Evolutionary conservation across 2,113 vertebrate species (phyloP), one percentile per base, ranked within the genome.

Genomic region (Trinectes maculatus): DNA sequence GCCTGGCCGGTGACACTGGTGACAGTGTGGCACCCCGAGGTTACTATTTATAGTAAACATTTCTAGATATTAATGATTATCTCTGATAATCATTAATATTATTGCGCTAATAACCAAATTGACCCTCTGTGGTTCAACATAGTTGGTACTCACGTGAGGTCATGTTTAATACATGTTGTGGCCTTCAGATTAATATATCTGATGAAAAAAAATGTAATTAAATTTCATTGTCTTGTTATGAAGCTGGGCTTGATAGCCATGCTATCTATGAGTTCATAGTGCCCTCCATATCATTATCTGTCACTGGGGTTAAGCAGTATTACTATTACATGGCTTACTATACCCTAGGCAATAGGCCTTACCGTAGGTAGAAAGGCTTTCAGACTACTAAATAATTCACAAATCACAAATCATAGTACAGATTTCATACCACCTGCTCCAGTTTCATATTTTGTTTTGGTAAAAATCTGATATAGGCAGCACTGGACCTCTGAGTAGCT

Each of bases 331-430:
- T 85, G 82, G 81, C 70, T 83, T 86, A 79, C 74, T 48, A 10
- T 40, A 39, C 74, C 84, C 77, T 53, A 31, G 89, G 59, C 36
- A 63, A 80, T 83, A 66, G 51, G 63, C 48, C 31, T 85, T 83
- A 87, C 82, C 40, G 59, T 84, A 86, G 83, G 68, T 69, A 69
- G 47, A 70, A 6, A 51, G 69, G 79, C 87, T 89, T 83, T 90
- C 85, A 87, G 82, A 86, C 87, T 88, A 82, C 83, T 89, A 85
- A 89, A 89, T 91, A 77, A 89, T 89, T 89, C 84, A 89, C 68
- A 47, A 8, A 76, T 86, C 77, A 86, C 60, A 86, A 87, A 85
- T 80, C 76, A 84, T 84, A 53, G 75, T 62, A 67, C 52, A 72
- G 70, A 87, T 86, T 85, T 84, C 74, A 86, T 71, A 52, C 64